Percentiles rank a stretch among this genome's conserved stretches.
These are phyloP conservation scores for Euplexia lucipara DNA, from an alignment of 2,888 invertebrate genomes.

Conservation along the genomic window DNA sequence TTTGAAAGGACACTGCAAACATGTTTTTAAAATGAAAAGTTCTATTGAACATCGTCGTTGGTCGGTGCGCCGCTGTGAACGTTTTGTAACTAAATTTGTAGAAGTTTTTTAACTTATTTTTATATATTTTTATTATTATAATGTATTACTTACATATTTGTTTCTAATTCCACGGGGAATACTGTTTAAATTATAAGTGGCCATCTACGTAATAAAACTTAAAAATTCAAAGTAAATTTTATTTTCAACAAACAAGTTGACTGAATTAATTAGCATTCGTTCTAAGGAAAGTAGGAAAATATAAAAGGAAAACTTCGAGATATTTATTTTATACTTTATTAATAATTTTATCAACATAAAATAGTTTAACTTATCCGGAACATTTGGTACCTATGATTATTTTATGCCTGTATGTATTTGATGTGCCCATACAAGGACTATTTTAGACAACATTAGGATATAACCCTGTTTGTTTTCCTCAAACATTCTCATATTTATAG, in stretches of 20 bases:
- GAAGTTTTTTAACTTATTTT: constrained; percentile 67
- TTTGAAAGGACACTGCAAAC: constrained; percentile 38
- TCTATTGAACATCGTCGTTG: constrained; percentile 44
- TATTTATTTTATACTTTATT: not conserved
- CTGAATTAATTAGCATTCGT: not conserved
- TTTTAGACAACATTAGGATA: constrained; percentile 1
- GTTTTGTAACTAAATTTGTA: constrained; percentile 66
- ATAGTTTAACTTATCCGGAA: not conserved
- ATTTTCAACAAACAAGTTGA: not conserved
- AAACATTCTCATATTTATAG: constrained; percentile 8
- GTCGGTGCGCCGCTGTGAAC: constrained; percentile 65
- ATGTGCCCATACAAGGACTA: not conserved
- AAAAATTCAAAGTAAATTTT: constrained; percentile 43
- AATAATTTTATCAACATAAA: no score
- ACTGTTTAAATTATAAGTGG: constrained; percentile 61
- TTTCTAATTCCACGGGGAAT: constrained; percentile 47
- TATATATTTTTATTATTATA: constrained; percentile 68
- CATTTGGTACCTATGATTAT: not conserved
- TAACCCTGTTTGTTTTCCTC: constrained; percentile 47
- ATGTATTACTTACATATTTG: constrained; percentile 73
- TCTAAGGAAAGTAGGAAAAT: not conserved
- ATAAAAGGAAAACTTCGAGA: not conserved
- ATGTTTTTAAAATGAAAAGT: constrained; percentile 24
- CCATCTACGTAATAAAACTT: constrained; percentile 64
- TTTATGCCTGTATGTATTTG: not conserved